phyloP scores from a whole-genome alignment of 2,888 invertebrate species.

The Hesperia comma region DNA sequence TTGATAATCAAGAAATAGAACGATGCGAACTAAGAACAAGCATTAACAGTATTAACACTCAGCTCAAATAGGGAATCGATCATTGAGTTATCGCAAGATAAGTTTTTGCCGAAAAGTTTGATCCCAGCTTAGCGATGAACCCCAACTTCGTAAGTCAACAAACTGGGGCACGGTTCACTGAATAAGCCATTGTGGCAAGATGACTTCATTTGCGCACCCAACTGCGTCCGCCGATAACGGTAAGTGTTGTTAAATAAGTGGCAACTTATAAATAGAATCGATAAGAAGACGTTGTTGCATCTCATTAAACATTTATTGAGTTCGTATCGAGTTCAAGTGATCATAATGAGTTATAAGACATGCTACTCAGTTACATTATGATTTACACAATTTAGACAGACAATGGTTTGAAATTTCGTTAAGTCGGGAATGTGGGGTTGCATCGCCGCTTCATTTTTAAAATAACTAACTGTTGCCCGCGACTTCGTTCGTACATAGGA shows the following conservation, averaged over 20 bases:
- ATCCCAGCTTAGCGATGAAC: neutral
- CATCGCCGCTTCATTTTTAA: no score
- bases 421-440: no score
- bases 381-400: no score
- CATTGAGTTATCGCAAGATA: no score
- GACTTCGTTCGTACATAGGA: no score
- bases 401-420: no score
- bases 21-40: no score
- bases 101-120: no score
- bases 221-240: conserved; percentile 22
- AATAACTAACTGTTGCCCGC: no score
- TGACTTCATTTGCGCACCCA: conserved; percentile 39
- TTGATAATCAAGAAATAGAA: no score
- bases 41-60: no score
- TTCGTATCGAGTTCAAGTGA: conserved; percentile 6
- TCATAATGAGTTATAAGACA: neutral
- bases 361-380: neutral
- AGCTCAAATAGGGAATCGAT: no score
- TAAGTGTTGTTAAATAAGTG: conserved; percentile 17
- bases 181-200: conserved; percentile 34
- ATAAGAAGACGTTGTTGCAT: conserved; percentile 5
- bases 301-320: conserved; percentile 9
- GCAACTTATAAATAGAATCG: conserved; percentile 22
- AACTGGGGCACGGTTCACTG: conserved; percentile 26
- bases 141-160: conserved; percentile 19